phyloP scores from a whole-genome alignment of 2,113 vertebrate species.

The Pedetes capensis region DNA sequence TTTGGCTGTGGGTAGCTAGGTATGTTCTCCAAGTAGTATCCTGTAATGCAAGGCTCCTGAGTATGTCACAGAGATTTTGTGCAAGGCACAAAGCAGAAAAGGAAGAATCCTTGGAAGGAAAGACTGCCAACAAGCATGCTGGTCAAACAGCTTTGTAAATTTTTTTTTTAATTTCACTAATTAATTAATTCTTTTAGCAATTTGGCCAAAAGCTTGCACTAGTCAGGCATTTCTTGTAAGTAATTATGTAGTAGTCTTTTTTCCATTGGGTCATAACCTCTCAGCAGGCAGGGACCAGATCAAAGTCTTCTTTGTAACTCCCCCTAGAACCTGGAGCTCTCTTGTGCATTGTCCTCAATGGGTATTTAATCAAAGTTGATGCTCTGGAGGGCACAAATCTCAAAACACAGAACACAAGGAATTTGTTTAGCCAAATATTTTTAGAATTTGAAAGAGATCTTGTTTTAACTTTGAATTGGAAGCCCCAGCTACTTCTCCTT shows the following conservation, averaged over 20 bases:
- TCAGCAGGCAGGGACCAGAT: neutral
- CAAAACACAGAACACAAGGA: neutral
- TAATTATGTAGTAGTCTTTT: neutral
- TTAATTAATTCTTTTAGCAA: neutral
- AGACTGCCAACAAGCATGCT: neutral
- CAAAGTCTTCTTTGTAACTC: neutral
- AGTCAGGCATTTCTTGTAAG: conserved; percentile 27
- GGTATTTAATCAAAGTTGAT: neutral
- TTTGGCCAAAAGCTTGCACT: neutral
- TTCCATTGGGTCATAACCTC: neutral
- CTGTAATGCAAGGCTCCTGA: neutral
- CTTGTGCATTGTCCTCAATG: neutral
- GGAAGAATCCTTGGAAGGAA: neutral
- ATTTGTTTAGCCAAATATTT: neutral
- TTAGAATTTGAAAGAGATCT: conserved; percentile 3
- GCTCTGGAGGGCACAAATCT: neutral
- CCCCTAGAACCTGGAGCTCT: neutral
- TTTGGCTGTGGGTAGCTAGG: neutral
- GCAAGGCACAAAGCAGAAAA: neutral
- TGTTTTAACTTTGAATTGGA: conserved; percentile 29
- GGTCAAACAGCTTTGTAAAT: conserved; percentile 13
- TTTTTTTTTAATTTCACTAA: neutral
- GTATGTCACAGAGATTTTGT: neutral
- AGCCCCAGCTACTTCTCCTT: neutral
- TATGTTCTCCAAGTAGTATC: neutral